Conservation (phyloP, 2,888 invertebrate genomes). For the Actias luna region DNA sequence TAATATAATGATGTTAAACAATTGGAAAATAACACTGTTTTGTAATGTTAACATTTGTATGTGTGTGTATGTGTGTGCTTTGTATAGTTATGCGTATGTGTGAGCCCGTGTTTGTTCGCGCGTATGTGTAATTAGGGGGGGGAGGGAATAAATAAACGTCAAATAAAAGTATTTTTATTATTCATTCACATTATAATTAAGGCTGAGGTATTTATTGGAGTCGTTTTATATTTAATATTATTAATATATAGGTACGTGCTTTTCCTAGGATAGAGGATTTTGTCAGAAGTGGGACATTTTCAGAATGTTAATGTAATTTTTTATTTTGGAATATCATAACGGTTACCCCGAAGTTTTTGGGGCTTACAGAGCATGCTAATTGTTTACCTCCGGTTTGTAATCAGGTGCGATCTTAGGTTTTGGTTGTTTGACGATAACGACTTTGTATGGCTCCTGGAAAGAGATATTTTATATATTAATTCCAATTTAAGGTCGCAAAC, state of each 20-base stretch:
- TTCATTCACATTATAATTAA: neutral
- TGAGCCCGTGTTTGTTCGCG: no score
- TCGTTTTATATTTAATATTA: no score
- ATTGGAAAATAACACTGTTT: no score
- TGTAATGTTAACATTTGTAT: no score
- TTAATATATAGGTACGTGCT: no score
- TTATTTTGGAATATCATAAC: neutral
- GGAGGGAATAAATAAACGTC: neutral
- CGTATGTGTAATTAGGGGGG: no score
- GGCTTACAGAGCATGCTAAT: slow-evolving; percentile 15
- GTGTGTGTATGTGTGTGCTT: no score
- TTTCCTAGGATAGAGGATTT: neutral
- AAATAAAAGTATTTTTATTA: neutral
- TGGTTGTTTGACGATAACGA: slow-evolving; percentile 79
- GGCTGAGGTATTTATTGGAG: neutral
- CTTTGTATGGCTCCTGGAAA: slow-evolving; percentile 74
- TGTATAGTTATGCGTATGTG: no score
- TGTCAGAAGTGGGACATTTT: neutral
- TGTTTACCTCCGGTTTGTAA: slow-evolving; percentile 68
- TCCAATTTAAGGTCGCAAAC: no score
- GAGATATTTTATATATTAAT: neutral
- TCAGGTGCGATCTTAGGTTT: slow-evolving; percentile 72
- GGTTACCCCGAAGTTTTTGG: neutral
- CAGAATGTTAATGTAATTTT: neutral
- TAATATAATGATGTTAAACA: no score